Percentiles rank a stretch among this genome's conserved stretches.
These are phyloP conservation scores for Caenorhabditis doughertyi DNA, from an alignment of 2,888 invertebrate species.

Conservation along the genomic window DNA sequence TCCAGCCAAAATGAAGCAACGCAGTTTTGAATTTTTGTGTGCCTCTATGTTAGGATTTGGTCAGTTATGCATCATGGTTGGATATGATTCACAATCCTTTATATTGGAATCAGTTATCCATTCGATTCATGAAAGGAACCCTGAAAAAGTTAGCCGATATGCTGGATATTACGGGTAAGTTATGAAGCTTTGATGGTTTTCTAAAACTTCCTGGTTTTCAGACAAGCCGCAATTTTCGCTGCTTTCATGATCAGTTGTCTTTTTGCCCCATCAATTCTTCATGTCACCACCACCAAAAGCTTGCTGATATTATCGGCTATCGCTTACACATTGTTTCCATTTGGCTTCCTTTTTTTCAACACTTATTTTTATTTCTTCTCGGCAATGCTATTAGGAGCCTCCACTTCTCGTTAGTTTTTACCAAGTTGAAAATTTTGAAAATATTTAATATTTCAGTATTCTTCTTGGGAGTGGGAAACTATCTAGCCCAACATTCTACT, in stretches of 20 bases:
- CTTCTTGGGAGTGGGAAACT: constrained; percentile 68
- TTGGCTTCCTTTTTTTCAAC: constrained; percentile 70
- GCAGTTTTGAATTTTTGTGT: constrained; percentile 61
- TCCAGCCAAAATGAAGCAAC: constrained; percentile 14
- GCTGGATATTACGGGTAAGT: constrained; percentile 73
- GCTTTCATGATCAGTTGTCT: constrained; percentile 62
- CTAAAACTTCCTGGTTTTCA: constrained; percentile 24
- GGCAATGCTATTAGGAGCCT: constrained; percentile 59
- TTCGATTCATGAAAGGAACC: constrained; percentile 69
- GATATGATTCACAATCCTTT: constrained; percentile 68
- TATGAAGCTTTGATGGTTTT: not conserved
- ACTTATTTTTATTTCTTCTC: constrained; percentile 66
- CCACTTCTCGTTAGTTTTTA: constrained; percentile 64
- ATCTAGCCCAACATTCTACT: constrained; percentile 68
- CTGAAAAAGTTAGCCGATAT: constrained; percentile 56
- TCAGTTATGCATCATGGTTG: constrained; percentile 73
- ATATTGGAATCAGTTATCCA: constrained; percentile 71
- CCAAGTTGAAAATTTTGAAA: not conserved
- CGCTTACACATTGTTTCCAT: constrained; percentile 53
- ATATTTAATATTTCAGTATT: constrained; percentile 57
- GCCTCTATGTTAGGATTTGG: constrained; percentile 71
- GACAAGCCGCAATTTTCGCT: constrained; percentile 63
- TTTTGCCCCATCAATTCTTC: constrained; percentile 64
- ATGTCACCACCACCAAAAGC: constrained; percentile 53
- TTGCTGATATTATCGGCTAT: constrained; percentile 57